A percentile compares a stretch with the other conserved stretches of the same genome.
Evolutionary conservation across 2,888 invertebrate genomes (phyloP).

Genomic region (Artemia sinica): DNA sequence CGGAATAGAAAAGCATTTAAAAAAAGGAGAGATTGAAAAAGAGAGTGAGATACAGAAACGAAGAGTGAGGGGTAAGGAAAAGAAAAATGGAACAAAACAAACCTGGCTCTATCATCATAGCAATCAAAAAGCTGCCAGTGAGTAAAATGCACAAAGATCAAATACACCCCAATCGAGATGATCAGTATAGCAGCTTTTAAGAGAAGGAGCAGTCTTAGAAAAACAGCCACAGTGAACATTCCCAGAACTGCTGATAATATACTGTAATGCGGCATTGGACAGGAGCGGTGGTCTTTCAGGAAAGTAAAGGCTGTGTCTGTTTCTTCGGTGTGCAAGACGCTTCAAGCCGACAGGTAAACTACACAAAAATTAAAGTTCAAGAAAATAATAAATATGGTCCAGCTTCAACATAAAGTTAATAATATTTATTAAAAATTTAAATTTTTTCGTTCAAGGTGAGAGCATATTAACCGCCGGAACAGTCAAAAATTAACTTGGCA

Average conservation of each 20-base stretch:
- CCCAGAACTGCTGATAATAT: conserved; percentile 66
- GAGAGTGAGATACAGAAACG: too few relatives aligned
- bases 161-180: conserved; percentile 60
- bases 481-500: too few relatives aligned
- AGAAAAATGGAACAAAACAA: conserved; percentile 30
- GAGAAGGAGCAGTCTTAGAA: conserved; percentile 61
- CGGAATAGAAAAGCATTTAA: too few relatives aligned
- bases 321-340: conserved; percentile 24
- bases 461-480: too few relatives aligned
- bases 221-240: conserved; percentile 65
- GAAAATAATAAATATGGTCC: not conserved
- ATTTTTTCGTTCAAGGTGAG: not conserved
- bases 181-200: conserved; percentile 58
- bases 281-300: conserved; percentile 49
- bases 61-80: too few relatives aligned
- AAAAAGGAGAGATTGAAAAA: too few relatives aligned
- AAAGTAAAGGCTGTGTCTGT: conserved; percentile 19
- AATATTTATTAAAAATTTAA: not conserved
- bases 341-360: conserved; percentile 47
- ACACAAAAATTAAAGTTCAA: conserved; percentile 27
- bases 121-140: conserved; percentile 61
- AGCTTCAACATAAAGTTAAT: not conserved
- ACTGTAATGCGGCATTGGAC: conserved; percentile 70
- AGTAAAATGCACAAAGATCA: conserved; percentile 59
- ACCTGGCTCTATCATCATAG: conserved; percentile 60